Evolutionary conservation across 2,888 invertebrate species (phyloP).

Genomic region (Xestobium rufovillosum): DNA sequence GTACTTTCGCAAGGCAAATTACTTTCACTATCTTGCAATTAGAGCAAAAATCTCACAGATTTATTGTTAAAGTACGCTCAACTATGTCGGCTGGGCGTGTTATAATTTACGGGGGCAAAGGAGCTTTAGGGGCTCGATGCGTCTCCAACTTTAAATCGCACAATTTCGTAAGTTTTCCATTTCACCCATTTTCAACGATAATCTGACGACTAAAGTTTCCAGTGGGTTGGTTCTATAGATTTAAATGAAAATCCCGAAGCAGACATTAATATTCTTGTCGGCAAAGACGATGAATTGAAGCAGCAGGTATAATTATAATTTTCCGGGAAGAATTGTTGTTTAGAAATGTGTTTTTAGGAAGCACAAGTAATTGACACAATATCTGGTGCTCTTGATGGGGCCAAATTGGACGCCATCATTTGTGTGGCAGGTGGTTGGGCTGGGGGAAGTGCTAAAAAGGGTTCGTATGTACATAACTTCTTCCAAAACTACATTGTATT

Average conservation of each 20-base stretch:
- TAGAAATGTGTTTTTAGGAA: slow-evolving; percentile 48
- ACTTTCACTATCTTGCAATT: no score
- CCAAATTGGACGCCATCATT: slow-evolving; percentile 89
- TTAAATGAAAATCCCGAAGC: slow-evolving; percentile 52
- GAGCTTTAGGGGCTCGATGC: slow-evolving; percentile 86
- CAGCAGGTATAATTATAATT: slow-evolving; percentile 47
- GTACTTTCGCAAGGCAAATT: no score
- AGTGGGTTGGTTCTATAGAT: slow-evolving; percentile 44
- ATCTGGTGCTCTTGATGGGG: slow-evolving; percentile 57
- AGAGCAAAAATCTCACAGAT: no score
- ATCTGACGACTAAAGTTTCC: no score
- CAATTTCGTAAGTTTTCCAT: slow-evolving; percentile 80
- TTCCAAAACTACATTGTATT: neutral
- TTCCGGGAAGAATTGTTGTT: slow-evolving; percentile 3
- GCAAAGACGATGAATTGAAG: slow-evolving; percentile 66
- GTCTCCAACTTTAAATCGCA: slow-evolving; percentile 83
- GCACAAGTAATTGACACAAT: slow-evolving; percentile 60
- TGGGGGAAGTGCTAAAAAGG: slow-evolving; percentile 82
- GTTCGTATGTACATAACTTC: slow-evolving; percentile 15
- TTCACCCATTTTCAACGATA: no score
- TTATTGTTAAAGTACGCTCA: no score
- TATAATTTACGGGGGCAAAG: slow-evolving; percentile 91
- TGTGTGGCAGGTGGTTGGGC: slow-evolving; percentile 99
- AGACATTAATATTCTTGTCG: slow-evolving; percentile 81
- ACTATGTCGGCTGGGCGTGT: slow-evolving; percentile 67